phyloP scores from a whole-genome alignment of 1,140 invertebrate species.

The Dinothrombium tinctorium region DNA sequence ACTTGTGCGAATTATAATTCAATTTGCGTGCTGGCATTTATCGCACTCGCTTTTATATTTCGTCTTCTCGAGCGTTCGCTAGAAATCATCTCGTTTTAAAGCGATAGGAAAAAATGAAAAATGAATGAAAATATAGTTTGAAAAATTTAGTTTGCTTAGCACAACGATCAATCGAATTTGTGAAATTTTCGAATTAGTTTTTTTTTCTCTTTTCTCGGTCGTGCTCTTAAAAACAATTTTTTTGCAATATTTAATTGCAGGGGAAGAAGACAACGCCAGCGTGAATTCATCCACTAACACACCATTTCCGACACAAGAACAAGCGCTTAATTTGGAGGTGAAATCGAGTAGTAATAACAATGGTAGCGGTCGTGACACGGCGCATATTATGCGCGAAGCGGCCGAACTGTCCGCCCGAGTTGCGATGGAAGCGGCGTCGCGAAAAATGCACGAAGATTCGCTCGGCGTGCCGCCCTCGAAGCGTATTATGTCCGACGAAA shows the following conservation, averaged over 20 bases:
- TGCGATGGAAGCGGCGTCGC: not conserved
- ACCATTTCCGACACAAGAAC: constrained; percentile 25
- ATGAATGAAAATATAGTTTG: too few relatives aligned
- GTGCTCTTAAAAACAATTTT: too few relatives aligned
- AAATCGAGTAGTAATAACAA: constrained; percentile 17
- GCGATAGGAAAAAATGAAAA: too few relatives aligned
- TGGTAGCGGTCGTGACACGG: not conserved
- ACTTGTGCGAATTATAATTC: too few relatives aligned
- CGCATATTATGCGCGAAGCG: not conserved
- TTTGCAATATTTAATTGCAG: constrained; percentile 8
- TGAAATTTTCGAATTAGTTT: too few relatives aligned
- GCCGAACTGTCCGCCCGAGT: constrained; percentile 2
- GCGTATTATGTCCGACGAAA: constrained; percentile 23
- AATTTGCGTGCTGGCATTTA: too few relatives aligned
- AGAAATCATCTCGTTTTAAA: too few relatives aligned
- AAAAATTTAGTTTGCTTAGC: too few relatives aligned
- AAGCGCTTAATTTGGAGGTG: constrained; percentile 33
- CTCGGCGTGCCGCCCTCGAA: constrained; percentile 20
- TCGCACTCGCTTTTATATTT: too few relatives aligned
- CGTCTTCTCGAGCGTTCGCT: too few relatives aligned
- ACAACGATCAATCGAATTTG: too few relatives aligned
- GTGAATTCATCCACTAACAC: constrained; percentile 13
- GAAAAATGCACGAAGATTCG: constrained; percentile 11
- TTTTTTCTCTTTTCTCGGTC: too few relatives aligned
- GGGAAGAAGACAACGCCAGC: constrained; percentile 17